phyloP scores from a whole-genome alignment of 1,140 invertebrate genomes.

The Ceratina japonica region DNA sequence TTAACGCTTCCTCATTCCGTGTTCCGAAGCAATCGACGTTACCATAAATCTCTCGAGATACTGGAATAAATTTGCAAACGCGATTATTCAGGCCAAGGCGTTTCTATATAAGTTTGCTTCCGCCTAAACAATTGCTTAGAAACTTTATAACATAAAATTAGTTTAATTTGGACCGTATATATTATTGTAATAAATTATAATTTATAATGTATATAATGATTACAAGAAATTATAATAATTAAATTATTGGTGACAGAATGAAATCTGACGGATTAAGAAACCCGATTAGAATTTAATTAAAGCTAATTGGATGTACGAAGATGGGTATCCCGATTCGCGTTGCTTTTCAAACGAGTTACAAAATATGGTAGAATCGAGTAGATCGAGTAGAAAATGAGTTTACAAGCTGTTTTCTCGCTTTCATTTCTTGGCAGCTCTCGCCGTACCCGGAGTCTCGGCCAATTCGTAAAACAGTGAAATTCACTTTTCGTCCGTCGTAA shows the following conservation, averaged over 20 bases:
- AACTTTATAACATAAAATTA: too few species aligned
- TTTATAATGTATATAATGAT: too few species aligned
- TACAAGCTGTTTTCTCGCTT: conserved; percentile 5
- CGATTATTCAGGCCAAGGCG: background rate
- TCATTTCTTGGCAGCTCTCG: conserved; percentile 1
- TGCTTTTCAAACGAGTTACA: background rate
- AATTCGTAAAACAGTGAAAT: conserved; percentile 54
- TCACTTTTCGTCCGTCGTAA: conserved; percentile 71
- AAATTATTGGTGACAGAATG: too few species aligned
- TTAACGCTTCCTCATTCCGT: too few species aligned
- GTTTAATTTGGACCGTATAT: too few species aligned
- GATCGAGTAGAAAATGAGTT: background rate
- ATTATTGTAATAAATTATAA: too few species aligned
- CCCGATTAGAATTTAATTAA: too few species aligned
- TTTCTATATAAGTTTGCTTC: background rate
- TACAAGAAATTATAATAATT: too few species aligned
- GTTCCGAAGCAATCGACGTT: too few species aligned
- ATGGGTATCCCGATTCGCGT: background rate
- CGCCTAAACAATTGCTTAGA: background rate
- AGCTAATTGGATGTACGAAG: too few species aligned
- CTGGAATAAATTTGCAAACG: background rate
- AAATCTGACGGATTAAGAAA: too few species aligned
- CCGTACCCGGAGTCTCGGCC: background rate
- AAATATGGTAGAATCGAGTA: too few species aligned
- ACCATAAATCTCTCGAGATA: background rate